A percentile compares a stretch with the other conserved stretches of the same genome.
phyloP scores from a whole-genome alignment of 2,888 invertebrate species.

The Dinocampus coccinellae region DNA sequence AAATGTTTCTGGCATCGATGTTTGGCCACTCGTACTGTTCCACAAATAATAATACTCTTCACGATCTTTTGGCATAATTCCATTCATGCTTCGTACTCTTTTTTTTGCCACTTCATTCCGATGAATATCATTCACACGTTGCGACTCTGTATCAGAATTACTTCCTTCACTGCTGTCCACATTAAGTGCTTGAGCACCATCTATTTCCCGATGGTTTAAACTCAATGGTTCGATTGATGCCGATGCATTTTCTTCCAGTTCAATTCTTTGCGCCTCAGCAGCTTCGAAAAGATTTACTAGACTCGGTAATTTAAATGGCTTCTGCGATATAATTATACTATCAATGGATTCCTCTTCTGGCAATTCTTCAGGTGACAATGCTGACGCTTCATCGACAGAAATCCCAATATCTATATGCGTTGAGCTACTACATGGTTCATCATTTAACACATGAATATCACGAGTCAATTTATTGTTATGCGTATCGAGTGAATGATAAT shows the following conservation, averaged over 20 bases:
- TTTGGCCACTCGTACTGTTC: slow-evolving; percentile 62
- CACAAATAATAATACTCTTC: slow-evolving; percentile 66
- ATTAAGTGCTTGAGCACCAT: slow-evolving; percentile 53
- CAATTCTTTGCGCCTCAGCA: slow-evolving; percentile 55
- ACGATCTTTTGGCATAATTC: slow-evolving; percentile 55
- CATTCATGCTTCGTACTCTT: slow-evolving; percentile 49
- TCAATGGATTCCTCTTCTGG: slow-evolving; percentile 38
- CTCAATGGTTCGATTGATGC: slow-evolving; percentile 53
- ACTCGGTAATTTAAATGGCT: slow-evolving; percentile 62
- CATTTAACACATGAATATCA: slow-evolving; percentile 22
- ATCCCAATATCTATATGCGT: slow-evolving; percentile 15
- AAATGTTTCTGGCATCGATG: slow-evolving; percentile 55
- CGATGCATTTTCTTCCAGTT: slow-evolving; percentile 59
- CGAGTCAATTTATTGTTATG: neutral
- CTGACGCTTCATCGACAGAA: slow-evolving; percentile 27
- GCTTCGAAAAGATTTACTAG: slow-evolving; percentile 59
- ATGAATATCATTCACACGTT: slow-evolving; percentile 46
- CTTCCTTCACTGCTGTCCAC: slow-evolving; percentile 62
- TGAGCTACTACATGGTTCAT: slow-evolving; percentile 18
- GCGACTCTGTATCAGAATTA: slow-evolving; percentile 65
- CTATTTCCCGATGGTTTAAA: slow-evolving; percentile 40
- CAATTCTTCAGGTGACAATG: slow-evolving; percentile 13
- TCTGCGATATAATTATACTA: slow-evolving; percentile 42
- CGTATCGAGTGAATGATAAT: slow-evolving; percentile 11
- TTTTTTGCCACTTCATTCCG: slow-evolving; percentile 14